These are phyloP conservation scores for Bujurquina vittata DNA, from an alignment of 2,113 vertebrate genomes.

Conservation along the genomic window DNA sequence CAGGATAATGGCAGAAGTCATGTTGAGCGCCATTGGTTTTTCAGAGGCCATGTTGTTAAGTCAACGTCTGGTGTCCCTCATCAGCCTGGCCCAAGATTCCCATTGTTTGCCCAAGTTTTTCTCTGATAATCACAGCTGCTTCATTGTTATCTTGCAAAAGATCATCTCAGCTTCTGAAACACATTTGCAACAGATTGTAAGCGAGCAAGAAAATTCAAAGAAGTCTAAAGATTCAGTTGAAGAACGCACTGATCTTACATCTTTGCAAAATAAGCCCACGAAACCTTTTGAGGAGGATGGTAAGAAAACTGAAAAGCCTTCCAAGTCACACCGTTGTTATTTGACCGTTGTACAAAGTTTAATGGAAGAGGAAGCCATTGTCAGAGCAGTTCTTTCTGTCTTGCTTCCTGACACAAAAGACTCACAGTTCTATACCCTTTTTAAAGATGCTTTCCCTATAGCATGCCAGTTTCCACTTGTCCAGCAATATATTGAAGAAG, in stretches of 20 bases:
- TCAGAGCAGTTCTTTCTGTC: slow-evolving; percentile 78
- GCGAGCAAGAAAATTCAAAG: background rate
- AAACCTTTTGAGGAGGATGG: background rate
- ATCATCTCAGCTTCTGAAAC: slow-evolving; percentile 70
- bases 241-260: background rate
- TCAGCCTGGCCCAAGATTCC: slow-evolving; percentile 77
- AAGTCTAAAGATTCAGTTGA: background rate
- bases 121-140: slow-evolving; percentile 47
- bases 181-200: slow-evolving; percentile 44
- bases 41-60: slow-evolving; percentile 78
- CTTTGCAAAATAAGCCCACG: background rate
- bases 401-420: slow-evolving; percentile 59
- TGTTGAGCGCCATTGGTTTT: slow-evolving; percentile 82
- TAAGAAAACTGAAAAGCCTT: slow-evolving; percentile 13
- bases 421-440: slow-evolving; percentile 70
- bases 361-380: slow-evolving; percentile 79
- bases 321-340: background rate
- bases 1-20: slow-evolving; percentile 79
- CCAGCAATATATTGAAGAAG: slow-evolving; percentile 55
- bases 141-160: slow-evolving; percentile 76
- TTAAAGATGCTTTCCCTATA: slow-evolving; percentile 79
- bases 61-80: slow-evolving; percentile 74
- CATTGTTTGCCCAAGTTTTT: slow-evolving; percentile 65
- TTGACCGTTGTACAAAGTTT: slow-evolving; percentile 40
- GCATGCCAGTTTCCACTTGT: slow-evolving; percentile 45